Conservation (phyloP, 2,113 vertebrate species). For the Hepsetus odoe region DNA sequence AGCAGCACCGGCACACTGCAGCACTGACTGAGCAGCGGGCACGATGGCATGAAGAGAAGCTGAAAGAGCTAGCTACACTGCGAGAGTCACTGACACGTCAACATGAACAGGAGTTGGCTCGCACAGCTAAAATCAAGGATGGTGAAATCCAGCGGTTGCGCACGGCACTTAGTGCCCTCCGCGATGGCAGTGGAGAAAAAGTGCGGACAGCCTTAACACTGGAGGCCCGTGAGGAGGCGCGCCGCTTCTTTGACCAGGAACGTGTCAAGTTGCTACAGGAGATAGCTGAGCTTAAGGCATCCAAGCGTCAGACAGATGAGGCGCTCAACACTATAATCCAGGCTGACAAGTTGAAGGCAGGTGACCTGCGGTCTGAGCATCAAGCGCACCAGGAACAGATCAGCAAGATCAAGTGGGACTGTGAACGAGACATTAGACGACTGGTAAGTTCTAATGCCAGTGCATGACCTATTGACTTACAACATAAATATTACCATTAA, state of each 20-base stretch:
- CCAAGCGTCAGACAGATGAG: slow-evolving; percentile 95
- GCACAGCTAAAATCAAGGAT: slow-evolving; percentile 92
- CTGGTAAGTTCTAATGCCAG: slow-evolving; percentile 73
- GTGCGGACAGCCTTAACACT: slow-evolving; percentile 91
- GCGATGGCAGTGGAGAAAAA: slow-evolving; percentile 95
- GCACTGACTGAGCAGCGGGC: slow-evolving; percentile 92
- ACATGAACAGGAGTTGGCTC: slow-evolving; percentile 92
- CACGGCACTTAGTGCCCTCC: slow-evolving; percentile 85
- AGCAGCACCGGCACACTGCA: slow-evolving; percentile 96
- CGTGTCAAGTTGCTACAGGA: slow-evolving; percentile 95
- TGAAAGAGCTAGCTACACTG: slow-evolving; percentile 93
- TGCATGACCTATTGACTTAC: not conserved
- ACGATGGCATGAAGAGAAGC: slow-evolving; percentile 97
- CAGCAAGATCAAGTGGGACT: slow-evolving; percentile 98
- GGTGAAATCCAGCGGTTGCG: slow-evolving; percentile 94
- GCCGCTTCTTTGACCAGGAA: slow-evolving; percentile 95
- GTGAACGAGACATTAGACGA: slow-evolving; percentile 91
- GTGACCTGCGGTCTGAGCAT: slow-evolving; percentile 93
- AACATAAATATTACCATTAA: too few relatives aligned
- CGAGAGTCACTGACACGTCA: slow-evolving; percentile 93
- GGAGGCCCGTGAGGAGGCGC: slow-evolving; percentile 94
- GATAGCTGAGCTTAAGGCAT: slow-evolving; percentile 87
- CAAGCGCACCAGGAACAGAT: slow-evolving; percentile 97
- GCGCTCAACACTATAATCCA: slow-evolving; percentile 96
- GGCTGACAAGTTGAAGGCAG: slow-evolving; percentile 96